These are phyloP conservation scores for Thelaira solivaga DNA, from an alignment of 2,888 invertebrate species.

Conservation along the genomic window DNA sequence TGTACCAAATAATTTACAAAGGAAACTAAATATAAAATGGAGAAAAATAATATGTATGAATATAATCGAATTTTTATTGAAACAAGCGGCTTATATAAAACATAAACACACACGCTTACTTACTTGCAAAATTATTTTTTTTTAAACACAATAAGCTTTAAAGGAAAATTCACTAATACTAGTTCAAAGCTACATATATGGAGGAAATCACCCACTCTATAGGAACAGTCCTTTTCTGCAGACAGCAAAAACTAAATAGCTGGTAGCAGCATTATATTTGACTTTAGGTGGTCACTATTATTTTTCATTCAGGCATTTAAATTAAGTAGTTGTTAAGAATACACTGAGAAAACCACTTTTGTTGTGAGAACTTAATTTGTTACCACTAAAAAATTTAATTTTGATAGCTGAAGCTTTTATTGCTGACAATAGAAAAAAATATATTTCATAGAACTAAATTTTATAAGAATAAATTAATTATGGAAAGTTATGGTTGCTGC, in stretches of 20 bases:
- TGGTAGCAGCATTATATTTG: conserved; percentile 10
- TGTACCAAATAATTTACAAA: conserved; percentile 50
- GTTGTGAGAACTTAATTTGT: no score
- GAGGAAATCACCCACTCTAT: conserved; percentile 13
- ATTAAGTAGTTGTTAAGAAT: no score
- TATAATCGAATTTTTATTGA: conserved; percentile 78
- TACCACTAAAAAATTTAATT: no score
- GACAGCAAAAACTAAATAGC: neutral
- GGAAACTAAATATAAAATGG: conserved; percentile 24
- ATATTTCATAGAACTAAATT: no score
- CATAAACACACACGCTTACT: conserved; percentile 48
- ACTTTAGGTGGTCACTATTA: neutral
- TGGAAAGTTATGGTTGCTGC: no score
- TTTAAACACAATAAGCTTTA: neutral
- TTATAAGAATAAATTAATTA: no score
- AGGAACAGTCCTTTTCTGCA: conserved; percentile 38
- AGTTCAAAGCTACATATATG: neutral
- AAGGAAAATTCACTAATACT: conserved; percentile 6
- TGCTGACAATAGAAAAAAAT: no score
- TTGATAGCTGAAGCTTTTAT: no score
- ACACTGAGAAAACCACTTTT: no score
- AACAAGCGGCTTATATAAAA: conserved; percentile 75
- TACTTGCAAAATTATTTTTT: neutral
- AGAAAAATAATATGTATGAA: conserved; percentile 53
- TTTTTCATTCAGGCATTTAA: no score